Base-by-base conservation (phyloP, 2,113 vertebrate species). In the Holacanthus passer region DNA sequence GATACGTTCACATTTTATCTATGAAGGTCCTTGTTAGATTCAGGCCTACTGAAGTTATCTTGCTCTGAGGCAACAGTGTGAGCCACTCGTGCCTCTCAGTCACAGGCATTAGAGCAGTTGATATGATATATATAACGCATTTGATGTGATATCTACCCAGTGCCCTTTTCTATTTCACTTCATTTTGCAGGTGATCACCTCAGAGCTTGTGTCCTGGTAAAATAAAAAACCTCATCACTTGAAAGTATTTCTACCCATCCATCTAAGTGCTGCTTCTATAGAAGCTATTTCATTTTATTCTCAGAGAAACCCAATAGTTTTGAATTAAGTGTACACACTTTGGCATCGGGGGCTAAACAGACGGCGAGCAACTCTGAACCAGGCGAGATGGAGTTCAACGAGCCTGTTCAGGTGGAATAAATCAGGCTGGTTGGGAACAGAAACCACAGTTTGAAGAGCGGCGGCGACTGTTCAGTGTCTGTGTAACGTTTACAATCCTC, bases 381-480 rank as follows among this genome's bases (percentile, higher is more conserved):
- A 32, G 62, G 47, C 10, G 0, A 48, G 50, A 47, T 73, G 58
- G 52, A 72, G 68, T 58, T 81, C 71, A 78, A 45, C 2, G 14
- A 27, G 69, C 19, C 41, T 9, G 48, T 64, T 89, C 39, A 31
- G 53, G 58, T 69, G 77, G 60, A 84, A 82, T 84, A 68, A 83
- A 88, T 75, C 81, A 66, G 55, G 16, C 27, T 37, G 76, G 66
- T 69, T 59, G 64, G n/a, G 78, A 79, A 78, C 77, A 85, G 85
- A 37, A 87, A 62, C 73, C 72, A 29, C 35, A 7, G 73, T 50
- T 11, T 71, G 69, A 65, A 22, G 58, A 80, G 56, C 37, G 3
- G n/a, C 22, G 4, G 31, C 8, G 65, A 79, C 79, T 86, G 86
- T 59, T 90, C 73, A 82, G 82, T 55, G 82, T 88, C 87, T 83